Evolutionary conservation across 2,113 vertebrate genomes (phyloP), one percentile per base, ranked within the genome.

Genomic region (Parotia lawesii): DNA sequence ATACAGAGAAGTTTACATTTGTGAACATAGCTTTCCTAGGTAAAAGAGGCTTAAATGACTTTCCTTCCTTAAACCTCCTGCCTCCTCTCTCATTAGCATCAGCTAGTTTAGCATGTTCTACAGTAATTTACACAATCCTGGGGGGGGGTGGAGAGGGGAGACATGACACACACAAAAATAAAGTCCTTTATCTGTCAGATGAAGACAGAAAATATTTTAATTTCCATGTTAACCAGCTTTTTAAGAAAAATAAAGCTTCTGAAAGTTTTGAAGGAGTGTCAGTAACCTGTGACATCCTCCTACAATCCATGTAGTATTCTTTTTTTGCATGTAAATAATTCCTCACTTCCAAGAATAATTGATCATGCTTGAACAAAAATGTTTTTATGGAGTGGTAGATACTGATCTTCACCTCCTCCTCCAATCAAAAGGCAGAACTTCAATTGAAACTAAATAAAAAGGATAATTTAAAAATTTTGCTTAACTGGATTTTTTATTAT

Each of bases 301-400:
- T 44, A 40, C 42, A 89, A 70, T 86, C 51, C 4, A 82, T 9
- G 24, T 27, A n/a, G 27, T n/a, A 29, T 28, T 48, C 10, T 66
- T 58, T 89, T 57, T 84, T 72, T 93, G 73, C 45, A 58, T 64
- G 58, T 57, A 81, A 91, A 70, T 54, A 80, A 70, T 62, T 73
- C 53, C 56, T 58, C 47, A 50, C 72, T 85, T 93, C 85, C 62
- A 90, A 56, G 78, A 86, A 90, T 57, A 94, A 91, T 5, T 87
- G 45, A 78, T 74, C 61, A 56, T 66, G 15, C 28, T 92, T 79
- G 72, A 81, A 79, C 53, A 95, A 90, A 88, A 92, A 82, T 84
- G 12, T 37, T 95, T 94, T 87, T 60, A 64, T 20, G 56, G n/a
- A 95, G 67, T 69, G 72, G 61, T 37, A 91, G 93, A 90, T 69